Base-by-base conservation (phyloP, 2,113 vertebrate genomes). In the Rissa tridactyla region DNA sequence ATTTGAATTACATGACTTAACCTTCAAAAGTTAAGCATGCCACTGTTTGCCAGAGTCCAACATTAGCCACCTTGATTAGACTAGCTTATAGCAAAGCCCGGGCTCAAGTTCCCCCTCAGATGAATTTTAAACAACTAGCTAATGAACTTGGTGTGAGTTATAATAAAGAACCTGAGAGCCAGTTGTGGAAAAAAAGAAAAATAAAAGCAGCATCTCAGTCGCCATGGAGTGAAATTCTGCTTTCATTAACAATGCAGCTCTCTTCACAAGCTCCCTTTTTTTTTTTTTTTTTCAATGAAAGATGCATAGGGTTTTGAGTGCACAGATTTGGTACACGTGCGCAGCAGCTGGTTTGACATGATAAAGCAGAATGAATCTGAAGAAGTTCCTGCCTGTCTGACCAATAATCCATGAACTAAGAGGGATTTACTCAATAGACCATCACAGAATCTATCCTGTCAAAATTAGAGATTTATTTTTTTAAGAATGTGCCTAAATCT, bases 291-390 rank as follows among this genome's bases (percentile, higher is more conserved):
- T 78, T 82, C 92, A 95, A 78, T 93, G 91, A 69, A 93, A 92
- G 52, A 92, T 71, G 65, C 55, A 77, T 5, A 40, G 47, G 76
- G 36, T 6, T 90, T 79, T 25, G 72, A 94, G 80, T 54, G 86
- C 94, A 92, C 89, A 92, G 93, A 94, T 73, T 82, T 77, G 71
- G 96, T 84, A 94, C 95, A 97, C 32, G 88, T 97, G 97, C 38
- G 1, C 93, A 94, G 88, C 96, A 96, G 96, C 96, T 97, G 95
- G 94, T 94, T 83, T 94, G 90, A 95, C 80, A 76, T 36, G 95
- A 96, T 96, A 97, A 96, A 94, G 83, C 96, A 85, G 84, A 97
- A 97, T 78, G 94, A 85, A 91, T 94, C 88, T 94, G 95, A 96
- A 93, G 90, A 97, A 95, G 83, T 91, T 91, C 60, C 94, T 72